Conservation (phyloP, 2,888 invertebrate species). For the Branchellion lobata region DNA sequence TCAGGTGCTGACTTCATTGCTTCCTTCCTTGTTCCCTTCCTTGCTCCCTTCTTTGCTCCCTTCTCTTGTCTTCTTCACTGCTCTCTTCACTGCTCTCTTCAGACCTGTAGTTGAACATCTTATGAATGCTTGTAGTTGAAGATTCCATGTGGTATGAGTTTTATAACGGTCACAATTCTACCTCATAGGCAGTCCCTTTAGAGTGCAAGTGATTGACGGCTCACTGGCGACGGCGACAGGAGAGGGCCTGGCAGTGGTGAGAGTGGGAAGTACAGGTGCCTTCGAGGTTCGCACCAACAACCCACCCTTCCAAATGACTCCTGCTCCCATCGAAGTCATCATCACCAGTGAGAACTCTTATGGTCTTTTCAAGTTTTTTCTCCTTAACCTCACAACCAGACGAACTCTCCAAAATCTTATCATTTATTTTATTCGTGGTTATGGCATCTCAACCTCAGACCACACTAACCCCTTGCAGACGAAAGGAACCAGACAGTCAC, state of each 20-base stretch:
- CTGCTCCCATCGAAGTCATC: slow-evolving; percentile 54
- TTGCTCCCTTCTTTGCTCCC: not conserved
- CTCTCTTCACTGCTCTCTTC: too few species aligned
- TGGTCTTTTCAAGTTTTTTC: too few species aligned
- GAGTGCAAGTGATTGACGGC: slow-evolving; percentile 54
- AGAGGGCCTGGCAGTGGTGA: slow-evolving; percentile 62
- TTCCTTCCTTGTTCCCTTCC: not conserved
- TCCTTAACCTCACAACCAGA: too few species aligned
- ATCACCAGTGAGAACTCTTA: slow-evolving; percentile 42
- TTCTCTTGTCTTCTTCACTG: too few species aligned
- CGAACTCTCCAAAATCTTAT: too few species aligned
- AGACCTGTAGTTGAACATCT: too few species aligned
- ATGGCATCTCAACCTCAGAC: not conserved
- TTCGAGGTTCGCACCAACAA: slow-evolving; percentile 63
- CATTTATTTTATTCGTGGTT: not conserved
- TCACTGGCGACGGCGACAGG: slow-evolving; percentile 55
- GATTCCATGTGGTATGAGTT: too few species aligned
- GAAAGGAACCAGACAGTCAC: slow-evolving; percentile 47
- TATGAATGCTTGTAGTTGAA: too few species aligned
- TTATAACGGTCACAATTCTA: too few species aligned
- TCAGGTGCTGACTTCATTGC: slow-evolving; percentile 64
- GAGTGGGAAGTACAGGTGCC: slow-evolving; percentile 62
- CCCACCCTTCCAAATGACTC: slow-evolving; percentile 58
- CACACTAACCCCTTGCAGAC: slow-evolving; percentile 33
- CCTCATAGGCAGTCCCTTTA: slow-evolving; percentile 57